Conservation (phyloP, 2,113 vertebrate species). For the Panthera tigris region DNA sequence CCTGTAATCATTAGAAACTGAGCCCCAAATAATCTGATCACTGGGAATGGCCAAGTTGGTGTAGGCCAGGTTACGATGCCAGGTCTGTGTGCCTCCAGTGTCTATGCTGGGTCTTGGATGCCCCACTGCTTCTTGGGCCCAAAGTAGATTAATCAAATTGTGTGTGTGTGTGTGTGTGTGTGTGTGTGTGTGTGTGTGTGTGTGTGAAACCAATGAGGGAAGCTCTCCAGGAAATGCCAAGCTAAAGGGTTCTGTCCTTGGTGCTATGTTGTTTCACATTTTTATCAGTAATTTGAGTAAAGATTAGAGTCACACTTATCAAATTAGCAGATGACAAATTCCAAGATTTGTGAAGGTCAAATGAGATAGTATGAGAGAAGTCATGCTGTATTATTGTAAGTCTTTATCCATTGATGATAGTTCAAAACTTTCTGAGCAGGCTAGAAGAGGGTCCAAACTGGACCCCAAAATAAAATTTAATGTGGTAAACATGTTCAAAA, state of each 20-base stretch:
- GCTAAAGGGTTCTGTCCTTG: not conserved
- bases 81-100: not conserved
- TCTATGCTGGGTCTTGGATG: not conserved
- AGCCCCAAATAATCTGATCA: not conserved
- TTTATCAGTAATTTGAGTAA: constrained; percentile 54
- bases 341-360: constrained; percentile 46
- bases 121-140: not conserved
- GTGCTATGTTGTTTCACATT: not conserved
- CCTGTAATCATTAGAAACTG: not conserved
- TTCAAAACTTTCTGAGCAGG: not conserved
- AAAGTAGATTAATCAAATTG: not conserved
- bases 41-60: not conserved
- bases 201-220: not conserved
- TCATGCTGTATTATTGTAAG: not conserved
- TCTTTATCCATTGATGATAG: not conserved
- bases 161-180: too few relatives aligned
- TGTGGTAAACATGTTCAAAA: not conserved
- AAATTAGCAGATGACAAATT: constrained; percentile 20
- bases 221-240: not conserved
- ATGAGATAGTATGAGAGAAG: not conserved
- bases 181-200: too few relatives aligned
- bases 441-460: not conserved
- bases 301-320: constrained; percentile 38
- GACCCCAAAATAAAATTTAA: not conserved
- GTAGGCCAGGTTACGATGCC: not conserved